Evolutionary conservation across 1,140 invertebrate genomes (phyloP).

Genomic region (Nixonia krombeini): DNA sequence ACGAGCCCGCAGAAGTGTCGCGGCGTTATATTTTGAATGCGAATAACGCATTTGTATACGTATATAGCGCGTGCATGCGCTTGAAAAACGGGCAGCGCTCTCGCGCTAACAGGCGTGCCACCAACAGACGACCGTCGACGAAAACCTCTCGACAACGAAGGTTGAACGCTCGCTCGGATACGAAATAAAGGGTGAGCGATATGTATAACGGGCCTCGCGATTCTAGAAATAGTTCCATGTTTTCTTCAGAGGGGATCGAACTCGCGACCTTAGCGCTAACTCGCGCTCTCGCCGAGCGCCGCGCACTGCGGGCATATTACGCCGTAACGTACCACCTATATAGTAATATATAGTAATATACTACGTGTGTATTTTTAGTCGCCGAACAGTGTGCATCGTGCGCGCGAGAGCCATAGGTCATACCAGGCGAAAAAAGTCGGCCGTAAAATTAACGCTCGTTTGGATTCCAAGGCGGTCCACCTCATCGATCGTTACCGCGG

Average conservation of each 20-base stretch:
- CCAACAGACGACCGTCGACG: no score
- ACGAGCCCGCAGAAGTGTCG: slow-evolving; percentile 3
- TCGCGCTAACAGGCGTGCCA: background rate
- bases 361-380: slow-evolving; percentile 7
- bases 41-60: background rate
- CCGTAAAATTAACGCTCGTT: slow-evolving; percentile 8
- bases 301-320: background rate
- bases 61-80: no score
- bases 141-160: slow-evolving; percentile 7
- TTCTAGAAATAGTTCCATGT: slow-evolving; percentile 16
- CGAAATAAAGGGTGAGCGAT: slow-evolving; percentile 16
- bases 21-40: slow-evolving; percentile 8
- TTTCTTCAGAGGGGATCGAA: slow-evolving; percentile 16
- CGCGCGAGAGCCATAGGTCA: background rate
- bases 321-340: background rate
- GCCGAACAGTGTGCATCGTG: no score
- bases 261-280: slow-evolving; percentile 17
- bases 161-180: slow-evolving; percentile 9
- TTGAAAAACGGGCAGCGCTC: background rate
- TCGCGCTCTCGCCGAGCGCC: background rate
- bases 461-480: background rate
- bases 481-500: background rate
- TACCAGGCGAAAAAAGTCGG: no score
- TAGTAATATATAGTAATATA: no score
- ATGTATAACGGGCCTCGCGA: slow-evolving; percentile 9